These are phyloP conservation scores for Drosophila paracracens DNA, from an alignment of 2,888 invertebrate genomes.

Conservation along the genomic window DNA sequence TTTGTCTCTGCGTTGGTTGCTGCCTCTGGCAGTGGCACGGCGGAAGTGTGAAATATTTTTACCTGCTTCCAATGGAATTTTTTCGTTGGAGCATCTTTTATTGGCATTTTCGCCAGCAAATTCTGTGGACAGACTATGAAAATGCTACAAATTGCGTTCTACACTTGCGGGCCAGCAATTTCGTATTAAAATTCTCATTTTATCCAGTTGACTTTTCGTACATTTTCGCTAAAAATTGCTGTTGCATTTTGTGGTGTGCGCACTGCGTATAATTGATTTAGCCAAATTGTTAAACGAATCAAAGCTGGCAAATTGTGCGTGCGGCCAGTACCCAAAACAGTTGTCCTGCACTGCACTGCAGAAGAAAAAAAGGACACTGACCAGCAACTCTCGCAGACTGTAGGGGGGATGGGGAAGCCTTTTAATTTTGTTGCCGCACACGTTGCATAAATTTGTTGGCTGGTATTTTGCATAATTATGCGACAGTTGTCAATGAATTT, in stretches of 20 bases:
- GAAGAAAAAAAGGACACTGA: constrained; percentile 13
- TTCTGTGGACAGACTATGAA: constrained; percentile 73
- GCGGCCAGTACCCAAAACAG: constrained; percentile 20
- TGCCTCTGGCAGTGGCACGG: constrained; percentile 16
- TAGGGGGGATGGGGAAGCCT: constrained; percentile 32
- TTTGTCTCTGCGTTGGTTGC: not conserved
- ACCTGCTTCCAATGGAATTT: constrained; percentile 75
- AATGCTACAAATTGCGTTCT: constrained; percentile 53
- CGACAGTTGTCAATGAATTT: constrained; percentile 69
- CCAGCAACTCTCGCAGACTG: not conserved
- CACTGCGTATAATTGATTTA: constrained; percentile 75
- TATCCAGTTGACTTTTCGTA: constrained; percentile 1
- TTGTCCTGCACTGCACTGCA: constrained; percentile 12
- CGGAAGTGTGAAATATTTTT: constrained; percentile 78
- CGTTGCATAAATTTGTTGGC: constrained; percentile 70
- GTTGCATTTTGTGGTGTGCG: constrained; percentile 38
- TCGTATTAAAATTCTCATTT: constrained; percentile 54
- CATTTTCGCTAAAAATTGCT: constrained; percentile 48
- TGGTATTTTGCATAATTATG: constrained; percentile 62
- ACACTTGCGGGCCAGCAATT: constrained; percentile 40
- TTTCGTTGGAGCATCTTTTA: constrained; percentile 77
- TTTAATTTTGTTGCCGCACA: constrained; percentile 65
- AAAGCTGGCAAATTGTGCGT: constrained; percentile 64
- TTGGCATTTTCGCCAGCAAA: constrained; percentile 68
- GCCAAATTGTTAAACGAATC: constrained; percentile 75